Conservation (phyloP, 2,888 invertebrate species). For the Nemurella pictetii region DNA sequence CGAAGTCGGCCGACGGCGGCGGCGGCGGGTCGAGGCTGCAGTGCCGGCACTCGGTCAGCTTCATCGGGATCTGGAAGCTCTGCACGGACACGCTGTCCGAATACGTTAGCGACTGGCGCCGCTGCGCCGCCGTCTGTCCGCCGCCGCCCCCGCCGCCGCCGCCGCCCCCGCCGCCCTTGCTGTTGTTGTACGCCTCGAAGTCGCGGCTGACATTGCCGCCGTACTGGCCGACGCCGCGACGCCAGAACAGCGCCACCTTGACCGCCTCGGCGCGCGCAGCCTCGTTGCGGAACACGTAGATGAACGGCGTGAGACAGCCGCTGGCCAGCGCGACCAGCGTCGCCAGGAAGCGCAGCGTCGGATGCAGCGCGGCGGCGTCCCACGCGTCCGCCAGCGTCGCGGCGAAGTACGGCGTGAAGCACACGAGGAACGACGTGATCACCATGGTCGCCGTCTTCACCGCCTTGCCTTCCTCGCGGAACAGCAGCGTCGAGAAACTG, state of each 20-base stretch:
- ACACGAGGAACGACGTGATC: conserved; percentile 54
- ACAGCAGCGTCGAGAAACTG: conserved; percentile 53
- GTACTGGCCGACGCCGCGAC: conserved; percentile 39
- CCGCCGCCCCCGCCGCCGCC: not conserved
- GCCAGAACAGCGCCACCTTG: conserved; percentile 47
- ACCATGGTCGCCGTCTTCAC: conserved; percentile 57
- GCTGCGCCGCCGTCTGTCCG: conserved; percentile 14
- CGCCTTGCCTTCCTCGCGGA: conserved; percentile 57
- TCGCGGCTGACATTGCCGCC: conserved; percentile 32
- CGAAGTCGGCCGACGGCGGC: conserved; percentile 45
- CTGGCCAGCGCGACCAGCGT: conserved; percentile 52
- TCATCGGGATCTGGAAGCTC: conserved; percentile 46
- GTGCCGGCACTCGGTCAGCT: conserved; percentile 45
- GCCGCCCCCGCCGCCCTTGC: not conserved
- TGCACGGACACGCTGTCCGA: conserved; percentile 47
- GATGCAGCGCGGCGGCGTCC: conserved; percentile 42
- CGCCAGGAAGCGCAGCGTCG: conserved; percentile 44
- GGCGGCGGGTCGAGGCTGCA: conserved; percentile 43
- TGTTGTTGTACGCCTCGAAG: conserved; percentile 23
- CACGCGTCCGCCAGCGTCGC: conserved; percentile 47
- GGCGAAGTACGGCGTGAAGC: conserved; percentile 56
- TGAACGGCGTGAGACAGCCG: conserved; percentile 56
- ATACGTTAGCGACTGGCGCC: conserved; percentile 44
- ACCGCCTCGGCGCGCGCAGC: conserved; percentile 50
- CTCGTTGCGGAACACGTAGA: conserved; percentile 57